These are phyloP conservation scores for Liasis olivaceus DNA, from an alignment of 2,797 vertebrate species.

Conservation along the genomic window DNA sequence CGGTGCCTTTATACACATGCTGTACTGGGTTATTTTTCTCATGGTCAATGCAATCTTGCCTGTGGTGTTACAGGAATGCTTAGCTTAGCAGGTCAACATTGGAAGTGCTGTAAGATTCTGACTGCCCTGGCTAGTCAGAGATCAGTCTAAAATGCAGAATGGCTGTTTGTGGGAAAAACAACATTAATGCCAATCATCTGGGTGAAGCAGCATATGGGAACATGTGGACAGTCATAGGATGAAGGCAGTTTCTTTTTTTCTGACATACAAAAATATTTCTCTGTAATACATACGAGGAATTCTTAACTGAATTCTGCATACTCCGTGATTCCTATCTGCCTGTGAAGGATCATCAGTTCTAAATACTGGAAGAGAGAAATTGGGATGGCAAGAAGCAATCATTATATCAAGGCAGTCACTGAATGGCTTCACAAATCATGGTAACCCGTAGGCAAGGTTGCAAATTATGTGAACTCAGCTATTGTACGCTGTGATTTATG, in stretches of 20 bases:
- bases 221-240: neutral
- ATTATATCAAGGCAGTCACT: neutral
- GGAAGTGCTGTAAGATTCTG: neutral
- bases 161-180: neutral
- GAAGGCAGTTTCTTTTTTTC: neutral
- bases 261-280: neutral
- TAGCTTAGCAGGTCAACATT: neutral
- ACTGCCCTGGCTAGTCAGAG: neutral
- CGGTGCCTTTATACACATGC: neutral
- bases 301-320: neutral
- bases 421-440: neutral
- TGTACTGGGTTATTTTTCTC: neutral
- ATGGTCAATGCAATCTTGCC: neutral
- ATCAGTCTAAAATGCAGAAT: neutral
- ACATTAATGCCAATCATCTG: neutral
- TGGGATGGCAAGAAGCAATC: neutral
- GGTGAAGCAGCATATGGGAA: neutral
- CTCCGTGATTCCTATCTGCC: neutral
- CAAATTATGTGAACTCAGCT: neutral
- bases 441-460: neutral
- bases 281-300: neutral
- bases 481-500: neutral
- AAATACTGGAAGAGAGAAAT: neutral
- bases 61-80: neutral
- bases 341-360: neutral